Evolutionary conservation across 2,797 vertebrate genomes (phyloP), one percentile per base, ranked within the genome.

Genomic region (Falco novaeseelandiae): DNA sequence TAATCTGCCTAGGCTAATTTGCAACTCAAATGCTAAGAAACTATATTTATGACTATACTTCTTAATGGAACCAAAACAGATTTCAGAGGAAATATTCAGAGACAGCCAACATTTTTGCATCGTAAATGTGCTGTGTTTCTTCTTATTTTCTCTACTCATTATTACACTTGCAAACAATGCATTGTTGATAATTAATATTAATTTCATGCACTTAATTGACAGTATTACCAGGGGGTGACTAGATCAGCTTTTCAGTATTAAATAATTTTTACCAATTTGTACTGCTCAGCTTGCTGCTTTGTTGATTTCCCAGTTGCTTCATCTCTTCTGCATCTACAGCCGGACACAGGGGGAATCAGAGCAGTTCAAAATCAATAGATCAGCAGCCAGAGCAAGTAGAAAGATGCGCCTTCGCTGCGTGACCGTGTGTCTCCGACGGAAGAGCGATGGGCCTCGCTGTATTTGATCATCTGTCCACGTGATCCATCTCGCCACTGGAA

Each of bases 161-260:
- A 83, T 74, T 71, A 70, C 84, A 40, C 36, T 55, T 3, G 21
- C 49, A 93, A 97, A 96, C 73, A 94, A 67, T 94, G 94, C 27
- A 21, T 96, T 48, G 86, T 55, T 90, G 80, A 95, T 95, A 93
- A 97, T 97, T 97, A 97, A 97, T 96, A 97, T 96, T 97, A 92
- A 97, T 95, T 96, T 88, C 76, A 71, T 91, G 87, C 9, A 25
- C 96, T 97, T 96, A 94, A 97, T 96, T 96, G 83, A 89, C 94
- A 83, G 84, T 92, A 92, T 95, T 95, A 81, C 93, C 94, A 95
- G 86, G 92, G 86, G 76, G 89, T 92, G 63, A 44, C 59, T 69
- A 90, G 82, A 79, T 78, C 83, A 54, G 55, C 72, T 91, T 97
- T 90, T 93, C 66, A 87, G 70, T 76, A 96, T 97, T 96, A 96